Base-by-base conservation (phyloP, 2,888 invertebrate species). In the Elgonia sp. region DNA sequence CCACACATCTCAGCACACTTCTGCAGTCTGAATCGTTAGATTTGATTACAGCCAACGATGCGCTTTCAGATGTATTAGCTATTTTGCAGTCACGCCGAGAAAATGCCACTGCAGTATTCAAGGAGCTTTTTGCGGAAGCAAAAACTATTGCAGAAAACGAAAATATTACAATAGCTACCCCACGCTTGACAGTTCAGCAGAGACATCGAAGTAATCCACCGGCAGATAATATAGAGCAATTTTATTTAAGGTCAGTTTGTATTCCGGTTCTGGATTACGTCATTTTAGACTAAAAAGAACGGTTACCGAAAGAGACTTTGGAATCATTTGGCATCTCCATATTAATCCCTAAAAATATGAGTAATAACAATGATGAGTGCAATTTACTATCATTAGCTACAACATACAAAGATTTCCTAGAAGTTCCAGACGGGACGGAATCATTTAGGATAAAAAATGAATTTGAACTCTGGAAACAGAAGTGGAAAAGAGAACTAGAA, bases 391-490 rank as follows among this genome's bases (percentile, higher is more conserved):
- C 12, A 42, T 42, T 42, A 12, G 42, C 42, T 9, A 12, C 7
- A 12, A 42, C 42, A 12, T 60, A 75, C 37, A 75, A 57, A 40
- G 40, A 57, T 60, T 75, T 75, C 39, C 20, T 60, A 2, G 18
- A 75, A 10, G 16, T 60, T 1, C 29, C 57, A 9, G 21, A 60
- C 4, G 60, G 42, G 10, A 75, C 73, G 7, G 60, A 75, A 60
- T 60, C 40, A 60, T 75, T 75, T 14, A 75, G n/a, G 60, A 60
- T 75, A 29, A 21, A 20, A 40, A 12, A 60, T 2, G 60, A 75
- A 42, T 60, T 55, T 57, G 73, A 75, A 75, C 42, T 42, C 20
- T 75, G 60, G 73, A 16, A 8, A 60, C 73, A 75, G 37, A 75
- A 75, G 20, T 75, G 73, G 73, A 60, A 75, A 18, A 57, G 73